Base-by-base conservation (phyloP, 2,113 vertebrate species). In the Callopanchax toddi region DNA sequence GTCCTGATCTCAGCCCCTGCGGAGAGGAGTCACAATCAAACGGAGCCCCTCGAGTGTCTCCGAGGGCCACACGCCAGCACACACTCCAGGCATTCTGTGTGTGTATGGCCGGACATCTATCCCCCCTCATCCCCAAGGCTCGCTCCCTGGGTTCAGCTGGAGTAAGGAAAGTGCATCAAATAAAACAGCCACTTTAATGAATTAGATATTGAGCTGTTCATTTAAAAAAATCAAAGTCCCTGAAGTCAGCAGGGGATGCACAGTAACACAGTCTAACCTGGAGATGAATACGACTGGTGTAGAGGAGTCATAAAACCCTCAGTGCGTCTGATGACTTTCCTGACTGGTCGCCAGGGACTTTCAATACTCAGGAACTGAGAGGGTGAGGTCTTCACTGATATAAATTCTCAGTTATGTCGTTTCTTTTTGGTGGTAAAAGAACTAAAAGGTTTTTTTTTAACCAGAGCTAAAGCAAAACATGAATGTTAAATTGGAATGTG, bases 151-250 rank as follows among this genome's bases (percentile, higher is more conserved):
- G 60, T 88, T 87, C 66, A 66, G 83, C 82, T 67, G 48, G 80
- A 74, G 83, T 83, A 78, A 82, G 87, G 86, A 87, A 86, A 87
- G 87, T 59, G 74, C 86, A 88, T 89, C 83, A 87, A 90, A 91
- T 89, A 89, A 91, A 92, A 91, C 76, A 85, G 83, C 83, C 91
- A 91, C 91, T 92, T 92, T 91, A 93, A 93, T 92, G 87, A 92
- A 93, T 92, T 92, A 81, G 91, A 86, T 92, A 92, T 92, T 88
- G 91, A 93, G 89, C 89, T 81, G 79, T 85, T 90, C 86, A 87
- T 91, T 87, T 89, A 90, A 87, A 90, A 80, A 79, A 83, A 82
- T 75, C 66, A 22, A 78, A 91, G 88, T 91, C 87, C 83, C 86
- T 67, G 71, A 83, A 87, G 90, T 92, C 90, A 93, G 89, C 90